phyloP scores from a whole-genome alignment of 2,888 invertebrate genomes.

The Eupithecia subumbrata region DNA sequence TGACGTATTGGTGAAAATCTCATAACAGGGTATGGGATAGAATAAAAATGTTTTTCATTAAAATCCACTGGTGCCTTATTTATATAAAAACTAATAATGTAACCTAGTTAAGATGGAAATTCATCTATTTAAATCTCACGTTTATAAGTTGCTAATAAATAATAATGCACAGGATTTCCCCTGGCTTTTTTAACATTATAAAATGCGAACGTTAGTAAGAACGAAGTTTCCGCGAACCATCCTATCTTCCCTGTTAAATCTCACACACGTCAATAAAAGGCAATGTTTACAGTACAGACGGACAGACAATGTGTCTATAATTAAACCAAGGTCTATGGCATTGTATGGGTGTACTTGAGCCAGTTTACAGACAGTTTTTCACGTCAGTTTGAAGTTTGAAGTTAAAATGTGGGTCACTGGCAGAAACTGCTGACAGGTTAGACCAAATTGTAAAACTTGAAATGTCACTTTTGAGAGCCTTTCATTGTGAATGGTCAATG shows the following conservation, averaged over 20 bases:
- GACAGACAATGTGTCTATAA: conserved; percentile 37
- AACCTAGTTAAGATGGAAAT: too few relatives aligned
- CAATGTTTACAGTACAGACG: conserved; percentile 40
- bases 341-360: conserved; percentile 32
- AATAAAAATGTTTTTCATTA: too few relatives aligned
- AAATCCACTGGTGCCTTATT: too few relatives aligned
- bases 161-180: neutral
- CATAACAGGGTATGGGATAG: too few relatives aligned
- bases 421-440: neutral
- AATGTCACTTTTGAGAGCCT: neutral
- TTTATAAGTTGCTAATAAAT: neutral
- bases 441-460: neutral
- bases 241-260: conserved; percentile 9
- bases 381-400: neutral
- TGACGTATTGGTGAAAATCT: too few relatives aligned
- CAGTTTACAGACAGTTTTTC: conserved; percentile 15
- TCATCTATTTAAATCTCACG: neutral
- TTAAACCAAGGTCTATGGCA: conserved; percentile 42
- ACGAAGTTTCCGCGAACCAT: neutral
- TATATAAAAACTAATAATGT: too few relatives aligned
- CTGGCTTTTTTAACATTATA: neutral
- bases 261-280: conserved; percentile 36
- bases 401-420: neutral
- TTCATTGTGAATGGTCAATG: neutral
- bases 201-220: neutral